Base-by-base conservation (phyloP, 1,140 invertebrate species). In the Oreohelix idahoensis region DNA sequence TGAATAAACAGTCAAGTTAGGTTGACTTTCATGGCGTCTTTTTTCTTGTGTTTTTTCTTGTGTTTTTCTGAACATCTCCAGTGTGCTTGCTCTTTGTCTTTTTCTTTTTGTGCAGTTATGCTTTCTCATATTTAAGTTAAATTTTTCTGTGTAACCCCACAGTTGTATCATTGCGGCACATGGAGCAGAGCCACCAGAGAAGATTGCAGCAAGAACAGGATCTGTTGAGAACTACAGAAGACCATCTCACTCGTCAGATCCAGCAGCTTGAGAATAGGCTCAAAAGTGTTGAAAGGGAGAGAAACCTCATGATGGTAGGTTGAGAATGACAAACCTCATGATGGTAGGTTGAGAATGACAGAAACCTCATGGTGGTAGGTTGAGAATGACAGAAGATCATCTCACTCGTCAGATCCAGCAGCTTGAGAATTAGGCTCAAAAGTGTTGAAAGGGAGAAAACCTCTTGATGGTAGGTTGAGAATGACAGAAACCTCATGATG, bases 271-370 rank as follows among this genome's bases (percentile, higher is more conserved):
- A 89, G 42, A 49, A 84, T 53, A 84, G 87, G 77, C 70, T 89
- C 26, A 83, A 84, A 51, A 70, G 80, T 51, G 51, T 87, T 45
- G 89, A 90, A 77, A 87, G 85, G n/a, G 89, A 90, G 36, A 86
- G 89, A 66, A 90, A 90, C 76, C 76, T 90, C 1, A 88, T 90
- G 87, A 88, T 90, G 89, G 89, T 90, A 83, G 81, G 78, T 81
- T 75, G 36, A 32, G 26, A n/a, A n/a, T n/a, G n/a, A n/a, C n/a
- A n/a, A n/a, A n/a, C n/a, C n/a, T n/a, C n/a, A n/a, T n/a, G n/a
- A n/a, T n/a, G n/a, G n/a, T n/a, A n/a, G n/a, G n/a, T n/a, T n/a
- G n/a, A n/a, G n/a, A n/a, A n/a, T n/a, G n/a, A n/a, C n/a, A n/a
- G n/a, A n/a, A n/a, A n/a, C n/a, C n/a, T n/a, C n/a, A n/a, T n/a